Percentiles rank a stretch among this genome's conserved stretches.
phyloP scores from a whole-genome alignment of 2,113 vertebrate species.

The Notothenia rossii region DNA sequence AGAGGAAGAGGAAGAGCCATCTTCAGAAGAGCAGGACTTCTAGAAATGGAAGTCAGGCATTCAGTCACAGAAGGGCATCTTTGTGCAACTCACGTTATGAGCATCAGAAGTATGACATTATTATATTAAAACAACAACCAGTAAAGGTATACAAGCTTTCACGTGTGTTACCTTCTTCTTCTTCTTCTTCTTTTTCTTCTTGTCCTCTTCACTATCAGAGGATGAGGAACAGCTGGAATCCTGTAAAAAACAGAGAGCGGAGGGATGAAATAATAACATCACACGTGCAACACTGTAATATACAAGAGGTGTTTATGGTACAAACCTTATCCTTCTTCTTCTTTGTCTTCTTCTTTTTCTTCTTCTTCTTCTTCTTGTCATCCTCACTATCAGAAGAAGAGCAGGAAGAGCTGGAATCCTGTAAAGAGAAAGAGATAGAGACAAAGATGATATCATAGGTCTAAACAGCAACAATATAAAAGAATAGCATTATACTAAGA shows the following conservation, averaged over 20 bases:
- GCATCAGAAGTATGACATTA: background rate
- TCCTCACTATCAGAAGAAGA: slow-evolving; percentile 29
- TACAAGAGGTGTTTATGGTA: background rate
- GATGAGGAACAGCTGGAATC: background rate
- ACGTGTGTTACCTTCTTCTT: slow-evolving; percentile 35
- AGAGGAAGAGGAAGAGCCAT: slow-evolving; percentile 50
- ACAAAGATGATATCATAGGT: background rate
- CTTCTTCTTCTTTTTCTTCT: slow-evolving; percentile 32
- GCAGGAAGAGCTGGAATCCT: background rate
- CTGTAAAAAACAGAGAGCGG: background rate
- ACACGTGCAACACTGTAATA: background rate
- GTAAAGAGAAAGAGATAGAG: background rate
- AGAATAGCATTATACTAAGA: too few species aligned
- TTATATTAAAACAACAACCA: background rate
- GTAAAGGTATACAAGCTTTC: background rate
- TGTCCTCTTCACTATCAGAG: slow-evolving; percentile 22
- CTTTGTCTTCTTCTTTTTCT: slow-evolving; percentile 24
- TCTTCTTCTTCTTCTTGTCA: slow-evolving; percentile 22
- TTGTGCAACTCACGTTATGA: slow-evolving; percentile 1
- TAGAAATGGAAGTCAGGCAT: slow-evolving; percentile 14
- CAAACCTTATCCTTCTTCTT: slow-evolving; percentile 28
- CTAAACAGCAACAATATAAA: too few species aligned
- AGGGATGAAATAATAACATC: background rate
- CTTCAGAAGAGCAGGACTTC: slow-evolving; percentile 58
- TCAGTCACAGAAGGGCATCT: background rate